phyloP scores from a whole-genome alignment of 2,888 invertebrate species.

The Phengaris alcon region DNA sequence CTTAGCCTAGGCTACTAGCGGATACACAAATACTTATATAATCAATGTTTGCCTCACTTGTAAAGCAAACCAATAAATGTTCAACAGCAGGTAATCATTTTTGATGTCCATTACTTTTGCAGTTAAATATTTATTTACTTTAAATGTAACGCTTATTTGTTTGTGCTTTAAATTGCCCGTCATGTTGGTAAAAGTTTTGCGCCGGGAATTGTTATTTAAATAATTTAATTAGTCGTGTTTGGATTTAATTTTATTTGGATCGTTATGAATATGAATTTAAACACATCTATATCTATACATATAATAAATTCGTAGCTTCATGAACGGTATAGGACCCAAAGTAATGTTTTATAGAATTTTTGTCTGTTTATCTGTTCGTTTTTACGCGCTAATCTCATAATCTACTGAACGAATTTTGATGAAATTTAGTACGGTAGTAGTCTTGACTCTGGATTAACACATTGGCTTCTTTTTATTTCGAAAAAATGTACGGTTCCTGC shows the following conservation, averaged over 20 bases:
- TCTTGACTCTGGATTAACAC: no score
- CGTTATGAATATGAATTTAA: not conserved
- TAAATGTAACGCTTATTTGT: not conserved
- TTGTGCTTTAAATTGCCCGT: not conserved
- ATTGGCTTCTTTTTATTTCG: no score
- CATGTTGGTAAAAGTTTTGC: not conserved
- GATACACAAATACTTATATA: not conserved
- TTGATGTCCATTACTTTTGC: not conserved
- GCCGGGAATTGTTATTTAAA: not conserved
- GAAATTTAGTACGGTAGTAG: no score
- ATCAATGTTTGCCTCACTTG: not conserved
- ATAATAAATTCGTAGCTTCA: no score
- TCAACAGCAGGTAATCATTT: not conserved
- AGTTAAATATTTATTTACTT: slow-evolving; percentile 11
- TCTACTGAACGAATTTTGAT: no score
- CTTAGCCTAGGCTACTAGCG: no score
- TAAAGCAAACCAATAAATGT: not conserved
- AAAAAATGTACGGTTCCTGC: no score
- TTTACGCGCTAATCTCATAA: no score
- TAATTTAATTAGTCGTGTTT: not conserved
- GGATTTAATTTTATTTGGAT: not conserved
- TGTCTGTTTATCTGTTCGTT: no score
- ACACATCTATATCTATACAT: no score
- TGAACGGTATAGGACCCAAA: no score
- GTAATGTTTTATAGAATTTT: no score